Evolutionary conservation across 2,113 vertebrate species (phyloP).

Genomic region (Petrocephalus zakoni): DNA sequence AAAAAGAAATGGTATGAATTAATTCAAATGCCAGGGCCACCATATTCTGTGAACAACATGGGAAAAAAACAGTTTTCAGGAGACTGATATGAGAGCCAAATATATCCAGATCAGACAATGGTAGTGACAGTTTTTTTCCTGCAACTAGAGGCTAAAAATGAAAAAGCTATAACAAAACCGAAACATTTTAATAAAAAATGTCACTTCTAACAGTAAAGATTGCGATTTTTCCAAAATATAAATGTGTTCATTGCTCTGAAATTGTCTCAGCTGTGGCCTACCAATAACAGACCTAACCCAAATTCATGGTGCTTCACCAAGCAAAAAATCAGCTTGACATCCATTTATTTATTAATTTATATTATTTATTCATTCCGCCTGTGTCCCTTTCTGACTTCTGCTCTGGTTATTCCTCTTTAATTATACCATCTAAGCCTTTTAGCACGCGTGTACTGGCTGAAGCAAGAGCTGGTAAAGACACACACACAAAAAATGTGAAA

Average conservation of each 20-base stretch:
- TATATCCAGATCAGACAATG: not conserved
- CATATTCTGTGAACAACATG: not conserved
- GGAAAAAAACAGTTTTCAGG: not conserved
- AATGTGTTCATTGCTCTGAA: constrained; percentile 7
- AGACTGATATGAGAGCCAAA: not conserved
- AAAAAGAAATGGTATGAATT: not conserved
- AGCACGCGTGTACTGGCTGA: not conserved
- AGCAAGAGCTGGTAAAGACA: not conserved
- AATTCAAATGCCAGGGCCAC: not conserved
- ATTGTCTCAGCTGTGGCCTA: not conserved
- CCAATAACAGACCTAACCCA: not conserved
- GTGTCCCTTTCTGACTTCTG: not conserved
- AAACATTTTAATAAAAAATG: not conserved
- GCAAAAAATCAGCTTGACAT: not conserved
- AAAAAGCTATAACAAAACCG: not conserved
- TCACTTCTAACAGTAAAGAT: not conserved
- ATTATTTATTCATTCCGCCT: not conserved
- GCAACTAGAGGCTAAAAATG: not conserved
- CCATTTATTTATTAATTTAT: not conserved
- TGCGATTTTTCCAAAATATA: not conserved
- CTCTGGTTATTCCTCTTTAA: not conserved
- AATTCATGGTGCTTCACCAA: not conserved
- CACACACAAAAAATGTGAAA: not conserved
- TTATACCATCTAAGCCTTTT: not conserved
- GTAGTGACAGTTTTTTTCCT: not conserved